Percentiles rank a stretch among this genome's conserved stretches.
Evolutionary conservation across 2,113 vertebrate species (phyloP).

Genomic region (Euleptes europaea): DNA sequence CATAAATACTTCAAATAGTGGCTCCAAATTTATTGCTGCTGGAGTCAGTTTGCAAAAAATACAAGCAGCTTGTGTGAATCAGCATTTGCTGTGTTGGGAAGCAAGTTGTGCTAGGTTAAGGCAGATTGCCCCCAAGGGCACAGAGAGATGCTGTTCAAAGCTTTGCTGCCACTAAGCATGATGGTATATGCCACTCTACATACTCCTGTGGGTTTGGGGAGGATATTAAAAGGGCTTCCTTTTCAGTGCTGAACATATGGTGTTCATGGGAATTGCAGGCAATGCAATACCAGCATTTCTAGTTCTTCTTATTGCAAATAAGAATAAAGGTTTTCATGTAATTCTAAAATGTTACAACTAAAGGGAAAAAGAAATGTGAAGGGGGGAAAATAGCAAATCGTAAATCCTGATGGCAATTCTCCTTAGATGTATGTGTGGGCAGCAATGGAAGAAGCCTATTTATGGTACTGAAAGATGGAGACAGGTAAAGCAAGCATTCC

Average conservation of each 20-base stretch:
- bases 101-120: neutral
- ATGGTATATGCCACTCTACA: neutral
- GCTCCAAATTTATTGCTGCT: neutral
- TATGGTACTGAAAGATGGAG: neutral
- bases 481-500: neutral
- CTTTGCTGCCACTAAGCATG: conserved; percentile 3
- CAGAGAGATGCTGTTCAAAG: neutral
- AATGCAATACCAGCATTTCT: neutral
- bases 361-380: neutral
- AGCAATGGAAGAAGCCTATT: neutral
- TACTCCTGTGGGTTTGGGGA: neutral
- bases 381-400: neutral
- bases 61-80: neutral
- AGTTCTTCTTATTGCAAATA: neutral
- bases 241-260: neutral
- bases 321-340: neutral
- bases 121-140: neutral
- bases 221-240: neutral
- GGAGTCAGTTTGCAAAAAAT: neutral
- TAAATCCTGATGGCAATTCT: neutral
- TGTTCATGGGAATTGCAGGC: neutral
- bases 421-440: neutral
- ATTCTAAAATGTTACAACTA: neutral
- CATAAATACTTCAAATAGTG: neutral
- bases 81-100: neutral